Evolutionary conservation across 2,888 invertebrate species (phyloP), one percentile per base, ranked within the genome.

Genomic region (Tupiocoris notatus): DNA sequence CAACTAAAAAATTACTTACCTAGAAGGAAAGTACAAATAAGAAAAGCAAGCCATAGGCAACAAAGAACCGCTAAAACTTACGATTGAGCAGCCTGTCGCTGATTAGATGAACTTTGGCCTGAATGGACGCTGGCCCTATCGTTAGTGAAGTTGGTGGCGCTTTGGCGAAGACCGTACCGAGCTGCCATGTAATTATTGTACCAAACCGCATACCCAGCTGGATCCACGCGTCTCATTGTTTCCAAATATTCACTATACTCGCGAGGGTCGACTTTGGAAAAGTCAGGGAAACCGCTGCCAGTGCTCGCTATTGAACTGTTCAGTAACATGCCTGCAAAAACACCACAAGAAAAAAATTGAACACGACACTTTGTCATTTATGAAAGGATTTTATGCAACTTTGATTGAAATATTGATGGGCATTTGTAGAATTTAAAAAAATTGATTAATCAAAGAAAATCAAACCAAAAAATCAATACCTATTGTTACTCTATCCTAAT

Each of bases 91-190:
- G 65, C 75, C 20, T 77, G 79, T 2, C 77, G 71, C 54, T 77
- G 79, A 59, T 91, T 90, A 80, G 91, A 89, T 78, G 93, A 93
- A 85, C 93, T 93, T 81, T 92, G 88, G 64, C 93, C 94, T 18
- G 93, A 93, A 86, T 93, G 93, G 73, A 92, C 91, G 81, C 92
- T 92, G 79, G 89, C 91, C 80, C 92, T 87, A 80, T 91, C 92
- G 79, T 78, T 76, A 58, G 75, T 78, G 63, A 77, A 79, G 12
- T 39, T 3, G 23, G 78, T 77, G 23, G 68, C 75, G n/a, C 74
- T 63, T 25, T 77, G 77, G 2, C 77, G 77, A 18, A 70, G 16
- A 17, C 54, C 63, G 66, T 62, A 77, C 17, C 73, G 77, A n/a
- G 57, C 24, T 22, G 70, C 66, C 80, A 80, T 80, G 82, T 91